Base-by-base conservation (phyloP, 2,113 vertebrate genomes). In the Montifringilla adamsi region DNA sequence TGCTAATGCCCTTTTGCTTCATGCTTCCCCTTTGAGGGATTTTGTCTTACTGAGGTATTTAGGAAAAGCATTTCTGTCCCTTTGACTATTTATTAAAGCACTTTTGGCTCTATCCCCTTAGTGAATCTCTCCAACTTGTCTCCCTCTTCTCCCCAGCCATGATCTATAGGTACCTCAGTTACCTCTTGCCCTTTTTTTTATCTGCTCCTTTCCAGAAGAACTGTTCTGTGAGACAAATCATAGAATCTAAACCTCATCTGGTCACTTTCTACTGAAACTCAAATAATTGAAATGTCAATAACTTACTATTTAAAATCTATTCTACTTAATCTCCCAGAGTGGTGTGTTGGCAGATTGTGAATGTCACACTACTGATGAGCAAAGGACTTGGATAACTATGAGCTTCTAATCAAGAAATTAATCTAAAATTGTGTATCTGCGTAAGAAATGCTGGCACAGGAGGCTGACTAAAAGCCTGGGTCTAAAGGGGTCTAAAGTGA, bases 211-310 rank as follows among this genome's bases (percentile, higher is more conserved):
- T 81, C 89, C 26, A 20, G 66, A 59, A 90, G 88, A 88, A 93
- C 81, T 93, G 91, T 81, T 79, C 85, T 70, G 43, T 64, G 88
- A 95, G 85, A 78, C 1, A 0, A 81, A 93, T 95, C 93, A 19
- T 84, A 90, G 59, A 82, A 93, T 92, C 96, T 96, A 93, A 96
- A 91, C 67, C 93, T 97, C 79, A 91, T 97, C 92, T 96, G 93
- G 94, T 96, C 94, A 94, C 95, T 95, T 94, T 94, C 91, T 95
- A 83, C 89, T 31, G 18, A 87, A 92, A 94, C 84, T 75, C 91
- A 93, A 95, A 96, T 98, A 97, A 97, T 97, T 94, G 96, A 96
- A 96, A 97, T 96, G 94, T 96, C 97, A 97, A 97, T 97, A 97
- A 96, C 88, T 82, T 67, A 82, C 93, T 91, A 90, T 97, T 97